Evolutionary conservation across 2,888 invertebrate species (phyloP), one percentile per base, ranked within the genome.

Genomic region (Microctonus brassicae): DNA sequence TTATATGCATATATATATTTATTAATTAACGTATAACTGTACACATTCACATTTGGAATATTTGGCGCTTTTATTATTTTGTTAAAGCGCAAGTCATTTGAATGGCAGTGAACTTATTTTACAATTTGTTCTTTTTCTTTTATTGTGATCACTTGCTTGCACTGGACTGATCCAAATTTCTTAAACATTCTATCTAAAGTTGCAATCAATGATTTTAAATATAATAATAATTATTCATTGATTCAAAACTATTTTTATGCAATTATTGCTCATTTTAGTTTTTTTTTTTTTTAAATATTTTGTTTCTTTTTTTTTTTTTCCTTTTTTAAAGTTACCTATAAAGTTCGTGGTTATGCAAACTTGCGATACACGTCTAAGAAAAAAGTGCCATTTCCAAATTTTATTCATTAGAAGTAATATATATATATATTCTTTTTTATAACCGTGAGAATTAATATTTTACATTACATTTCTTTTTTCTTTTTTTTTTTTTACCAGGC

Each of bases 71-170:
- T 39, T 72, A n/a, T n/a, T n/a, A 64, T 55, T 66, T 62, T 62
- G 70, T 76, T 73, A 70, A 78, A 80, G 83, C 82, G 79, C 84
- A 82, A 84, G 83, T 83, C 83, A 77, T 83, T 83, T 79, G 78
- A 80, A 79, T 85, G 85, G 85, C 84, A 84, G 85, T 85, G 84
- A 85, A 83, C 84, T 78, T 78, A 76, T 77, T 67, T 76, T 75
- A 74, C 74, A 75, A 74, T 76, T 77, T 75, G 68, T 70, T 62
- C 20, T 34, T 62, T 20, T 39, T 0, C n/a, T 77, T 83, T 83
- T 82, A 81, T 82, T 81, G 80, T 82, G 77, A 82, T 83, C 81
- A 81, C 81, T 81, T 80, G 77, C 77, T 77, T 77, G 77, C 47
- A 47, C 75, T 80, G 81, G 79, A 82, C 79, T 80, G 77, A 78